phyloP scores from a whole-genome alignment of 1,140 invertebrate species.

The Drosophila bipectinata region DNA sequence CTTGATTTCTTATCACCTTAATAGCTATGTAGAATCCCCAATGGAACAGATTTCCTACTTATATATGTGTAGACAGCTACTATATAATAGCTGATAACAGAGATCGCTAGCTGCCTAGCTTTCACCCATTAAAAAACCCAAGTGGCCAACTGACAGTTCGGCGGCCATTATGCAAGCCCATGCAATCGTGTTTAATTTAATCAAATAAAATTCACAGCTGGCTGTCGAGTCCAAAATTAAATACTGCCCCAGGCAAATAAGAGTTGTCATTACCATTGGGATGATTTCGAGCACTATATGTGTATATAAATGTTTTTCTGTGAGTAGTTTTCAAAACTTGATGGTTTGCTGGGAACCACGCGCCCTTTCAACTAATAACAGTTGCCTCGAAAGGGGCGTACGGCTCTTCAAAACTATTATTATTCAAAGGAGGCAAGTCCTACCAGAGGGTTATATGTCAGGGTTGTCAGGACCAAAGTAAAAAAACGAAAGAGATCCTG shows the following conservation, averaged over 20 bases:
- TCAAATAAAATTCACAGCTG: constrained; percentile 80
- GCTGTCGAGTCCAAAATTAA: constrained; percentile 57
- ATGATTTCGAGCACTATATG: constrained; percentile 22
- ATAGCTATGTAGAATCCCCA: neutral
- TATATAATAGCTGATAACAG: constrained; percentile 16
- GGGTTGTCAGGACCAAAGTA: constrained; percentile 8
- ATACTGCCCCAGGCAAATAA: constrained; percentile 42
- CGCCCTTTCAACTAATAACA: constrained; percentile 71
- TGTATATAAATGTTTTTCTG: neutral
- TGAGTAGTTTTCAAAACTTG: constrained; percentile 33
- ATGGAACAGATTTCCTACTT: neutral
- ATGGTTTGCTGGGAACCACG: constrained; percentile 65
- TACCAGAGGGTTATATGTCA: constrained; percentile 70
- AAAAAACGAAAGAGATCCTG: neutral
- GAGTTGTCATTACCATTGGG: constrained; percentile 65
- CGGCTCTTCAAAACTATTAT: constrained; percentile 16
- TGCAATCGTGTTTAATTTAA: constrained; percentile 70
- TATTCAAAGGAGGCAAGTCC: constrained; percentile 23
- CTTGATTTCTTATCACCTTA: constrained; percentile 34
- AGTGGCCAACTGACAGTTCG: constrained; percentile 42
- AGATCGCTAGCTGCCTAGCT: neutral
- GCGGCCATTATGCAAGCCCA: constrained; percentile 56
- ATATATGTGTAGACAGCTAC: neutral
- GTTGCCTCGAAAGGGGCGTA: constrained; percentile 73
- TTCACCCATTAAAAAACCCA: constrained; percentile 24